These are phyloP conservation scores for Columba guinea DNA, from an alignment of 2,797 vertebrate species.

Conservation along the genomic window DNA sequence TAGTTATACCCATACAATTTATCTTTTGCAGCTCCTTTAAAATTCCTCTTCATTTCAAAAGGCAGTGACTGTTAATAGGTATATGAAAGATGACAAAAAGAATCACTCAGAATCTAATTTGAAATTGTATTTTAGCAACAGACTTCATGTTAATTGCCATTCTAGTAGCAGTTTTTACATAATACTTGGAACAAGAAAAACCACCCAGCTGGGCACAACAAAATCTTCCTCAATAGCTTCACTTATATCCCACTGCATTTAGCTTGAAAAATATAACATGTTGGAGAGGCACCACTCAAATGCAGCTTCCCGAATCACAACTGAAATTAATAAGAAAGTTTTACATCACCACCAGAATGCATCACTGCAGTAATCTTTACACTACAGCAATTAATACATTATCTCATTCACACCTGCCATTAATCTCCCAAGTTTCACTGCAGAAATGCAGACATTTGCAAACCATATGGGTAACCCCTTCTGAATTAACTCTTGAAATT, in stretches of 20 bases:
- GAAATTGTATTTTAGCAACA: background rate
- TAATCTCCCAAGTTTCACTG: background rate
- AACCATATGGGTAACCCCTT: background rate
- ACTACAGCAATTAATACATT: background rate
- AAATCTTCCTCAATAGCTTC: background rate
- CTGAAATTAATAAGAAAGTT: background rate
- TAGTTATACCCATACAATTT: background rate
- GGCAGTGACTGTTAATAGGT: background rate
- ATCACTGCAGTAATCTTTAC: background rate
- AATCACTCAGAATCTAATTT: background rate
- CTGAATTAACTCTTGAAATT: background rate
- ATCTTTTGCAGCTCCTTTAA: background rate
- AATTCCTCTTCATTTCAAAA: background rate
- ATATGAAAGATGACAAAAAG: background rate
- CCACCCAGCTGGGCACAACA: background rate
- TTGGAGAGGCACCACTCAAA: background rate
- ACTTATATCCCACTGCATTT: background rate
- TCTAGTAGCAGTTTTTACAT: background rate
- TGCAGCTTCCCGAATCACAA: background rate
- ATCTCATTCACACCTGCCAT: background rate
- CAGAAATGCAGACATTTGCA: background rate
- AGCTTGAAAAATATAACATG: background rate
- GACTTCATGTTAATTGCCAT: background rate
- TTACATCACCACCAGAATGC: background rate
- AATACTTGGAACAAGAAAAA: background rate